Base-by-base conservation (phyloP, 2,888 invertebrate species). In the Drosophila percnosoma region DNA sequence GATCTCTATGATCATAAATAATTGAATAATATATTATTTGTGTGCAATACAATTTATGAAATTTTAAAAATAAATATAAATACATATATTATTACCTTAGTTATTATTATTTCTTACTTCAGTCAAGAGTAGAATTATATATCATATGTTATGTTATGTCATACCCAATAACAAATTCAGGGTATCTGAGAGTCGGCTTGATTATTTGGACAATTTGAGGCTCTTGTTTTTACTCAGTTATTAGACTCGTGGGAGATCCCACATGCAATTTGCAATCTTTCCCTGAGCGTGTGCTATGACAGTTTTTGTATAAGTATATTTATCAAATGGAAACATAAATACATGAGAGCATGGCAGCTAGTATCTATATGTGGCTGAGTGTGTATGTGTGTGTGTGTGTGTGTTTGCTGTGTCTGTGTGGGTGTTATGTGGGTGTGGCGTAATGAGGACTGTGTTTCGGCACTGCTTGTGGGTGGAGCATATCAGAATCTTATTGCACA, bases 181-280 rank as follows among this genome's bases (percentile, higher is more conserved):
- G n/a, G 76, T 60, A 74, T 69, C 4, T 2, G 2, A 2, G 0
- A 11, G 51, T 61, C 64, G 58, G 7, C 42, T 24, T 40, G 4
- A 1, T 31, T 21, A 11, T n/a, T n/a, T 18, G 8, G 2, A 11
- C 3, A 1, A 8, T 57, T 49, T 42, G 42, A 58, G 27, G 52
- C 67, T 67, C 62, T 64, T 73, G 73, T 68, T 75, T 66, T 67
- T 78, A 65, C 68, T 63, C 57, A 66, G 67, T 80, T 82, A 87
- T 88, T 83, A 83, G 88, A 83, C 88, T 75, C 86, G 45, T 69
- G 86, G 80, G 84, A 86, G 66, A 60, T 75, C 54, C 64, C 75
- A 63, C 77, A 70, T 86, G 76, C 84, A 88, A 83, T 86, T 86
- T 86, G 76, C 75, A 80, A 83, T 82, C 79, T 83, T 65, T 83